Base-by-base conservation (phyloP, 1,140 invertebrate species). In the Notospermus geniculatus region DNA sequence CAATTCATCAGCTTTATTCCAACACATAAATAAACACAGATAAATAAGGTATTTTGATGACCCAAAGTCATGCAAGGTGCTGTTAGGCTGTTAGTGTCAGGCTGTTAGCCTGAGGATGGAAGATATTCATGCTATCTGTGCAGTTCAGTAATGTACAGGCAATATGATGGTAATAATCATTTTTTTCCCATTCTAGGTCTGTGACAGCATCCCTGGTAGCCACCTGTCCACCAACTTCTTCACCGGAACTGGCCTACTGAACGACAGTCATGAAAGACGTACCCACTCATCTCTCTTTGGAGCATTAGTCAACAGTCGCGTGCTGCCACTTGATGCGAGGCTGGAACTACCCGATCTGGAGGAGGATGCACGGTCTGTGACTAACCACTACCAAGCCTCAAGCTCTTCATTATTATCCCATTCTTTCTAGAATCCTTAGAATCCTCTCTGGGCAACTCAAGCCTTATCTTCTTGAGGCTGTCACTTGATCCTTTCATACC, bases 341-440 rank as follows among this genome's bases (percentile, higher is more conserved):
- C 46, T 74, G 45, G 62, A 69, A 23, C 57, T 74, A 28, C 72
- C 72, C 11, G 67, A 71, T 19, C 45, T 73, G n/a, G 56, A 60
- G 30, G 62, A 69, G 9, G 64, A 64, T 13, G 32, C 30, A 36
- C 4, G n/a, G n/a, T 19, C 4, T 7, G 25, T 50, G n/a, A 7
- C 46, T 22, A 50, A 50, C 9, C 25, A 7, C 5, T 50, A 5
- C 46, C n/a, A 11, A 50, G 46, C 46, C n/a, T 27, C n/a, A 7
- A 7, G 5, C n/a, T 50, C n/a, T 50, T 19, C 25, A n/a, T 27
- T 9, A 7, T 22, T n/a, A 22, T 5, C 25, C 11, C 39, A 11
- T n/a, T n/a, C n/a, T n/a, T n/a, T n/a, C n/a, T n/a, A n/a, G n/a
- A n/a, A n/a, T n/a, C n/a, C n/a, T n/a, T n/a, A n/a, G n/a, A n/a